Conservation (phyloP, 2,888 invertebrate genomes). For the Sturmia bella region DNA sequence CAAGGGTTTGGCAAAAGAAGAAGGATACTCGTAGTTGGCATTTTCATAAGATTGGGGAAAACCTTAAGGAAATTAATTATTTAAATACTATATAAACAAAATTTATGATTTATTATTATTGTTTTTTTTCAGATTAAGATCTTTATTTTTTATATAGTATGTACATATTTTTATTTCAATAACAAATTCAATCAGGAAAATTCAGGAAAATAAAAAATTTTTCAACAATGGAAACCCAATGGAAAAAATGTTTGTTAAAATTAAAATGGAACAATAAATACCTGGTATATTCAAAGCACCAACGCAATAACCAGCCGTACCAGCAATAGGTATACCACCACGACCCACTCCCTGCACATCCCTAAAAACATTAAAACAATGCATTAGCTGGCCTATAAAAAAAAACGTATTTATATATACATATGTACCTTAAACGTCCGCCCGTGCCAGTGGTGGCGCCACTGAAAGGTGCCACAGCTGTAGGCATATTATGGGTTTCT, state of each 20-base stretch:
- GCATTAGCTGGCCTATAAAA: not conserved
- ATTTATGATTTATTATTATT: too few species aligned
- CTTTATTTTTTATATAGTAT: too few species aligned
- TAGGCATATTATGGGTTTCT: constrained; percentile 99
- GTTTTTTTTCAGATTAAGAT: too few species aligned
- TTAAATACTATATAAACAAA: too few species aligned
- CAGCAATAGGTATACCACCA: constrained; percentile 96
- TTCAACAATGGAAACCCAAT: too few species aligned
- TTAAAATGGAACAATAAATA: constrained; percentile 75
- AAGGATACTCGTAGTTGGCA: constrained; percentile 87
- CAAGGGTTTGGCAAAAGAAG: constrained; percentile 93
- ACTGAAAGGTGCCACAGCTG: constrained; percentile 98
- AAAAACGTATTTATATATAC: not conserved
- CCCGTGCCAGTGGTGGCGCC: constrained; percentile 99
- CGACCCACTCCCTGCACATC: constrained; percentile 98
- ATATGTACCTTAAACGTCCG: constrained; percentile 87
- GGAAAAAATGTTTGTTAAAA: too few species aligned
- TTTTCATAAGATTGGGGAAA: constrained; percentile 95
- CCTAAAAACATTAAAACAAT: constrained; percentile 79
- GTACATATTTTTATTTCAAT: too few species aligned
- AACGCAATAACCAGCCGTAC: constrained; percentile 97
- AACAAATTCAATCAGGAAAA: too few species aligned
- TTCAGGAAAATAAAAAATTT: too few species aligned
- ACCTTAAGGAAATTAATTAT: too few species aligned
- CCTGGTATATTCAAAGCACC: constrained; percentile 96